Percentiles rank a stretch among this genome's conserved stretches.
phyloP scores from a whole-genome alignment of 1,140 invertebrate species.

The Trichoplusia ni region DNA sequence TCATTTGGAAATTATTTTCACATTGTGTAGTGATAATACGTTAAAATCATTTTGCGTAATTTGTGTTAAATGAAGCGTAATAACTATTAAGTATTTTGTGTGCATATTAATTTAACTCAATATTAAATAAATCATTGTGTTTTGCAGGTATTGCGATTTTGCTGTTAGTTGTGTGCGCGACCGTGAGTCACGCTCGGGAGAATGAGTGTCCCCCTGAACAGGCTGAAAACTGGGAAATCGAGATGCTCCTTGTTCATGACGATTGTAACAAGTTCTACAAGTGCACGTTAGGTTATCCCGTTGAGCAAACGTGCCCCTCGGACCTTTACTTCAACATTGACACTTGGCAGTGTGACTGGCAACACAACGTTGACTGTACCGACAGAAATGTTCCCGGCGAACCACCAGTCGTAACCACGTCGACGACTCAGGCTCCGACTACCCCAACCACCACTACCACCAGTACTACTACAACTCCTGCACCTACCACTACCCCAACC shows the following conservation, averaged over 20 bases:
- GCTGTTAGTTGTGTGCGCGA: slow-evolving; percentile 34
- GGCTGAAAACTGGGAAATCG: slow-evolving; percentile 49
- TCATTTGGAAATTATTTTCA: no score
- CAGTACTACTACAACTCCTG: neutral
- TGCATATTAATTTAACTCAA: no score
- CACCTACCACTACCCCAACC: neutral
- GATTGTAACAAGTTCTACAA: slow-evolving; percentile 83
- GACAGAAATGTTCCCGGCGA: slow-evolving; percentile 50
- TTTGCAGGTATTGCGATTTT: slow-evolving; percentile 30
- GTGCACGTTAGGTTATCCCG: slow-evolving; percentile 77
- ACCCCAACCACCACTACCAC: no score
- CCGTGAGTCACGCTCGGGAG: slow-evolving; percentile 3
- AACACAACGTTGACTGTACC: slow-evolving; percentile 74
- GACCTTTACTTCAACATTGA: slow-evolving; percentile 82
- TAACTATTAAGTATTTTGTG: no score
- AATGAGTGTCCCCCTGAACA: slow-evolving; percentile 56
- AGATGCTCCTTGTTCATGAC: slow-evolving; percentile 70
- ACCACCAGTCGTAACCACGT: neutral
- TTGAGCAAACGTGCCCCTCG: slow-evolving; percentile 77
- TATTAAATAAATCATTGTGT: slow-evolving; percentile 23
- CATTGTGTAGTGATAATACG: no score
- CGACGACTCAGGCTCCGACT: no score
- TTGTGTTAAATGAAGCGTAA: no score
- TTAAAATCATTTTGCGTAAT: no score
- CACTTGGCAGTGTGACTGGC: slow-evolving; percentile 82